A percentile compares a stretch with the other conserved stretches of the same genome.
phyloP scores from a whole-genome alignment of 2,888 invertebrate species.

The Phyllotreta cruciferae region DNA sequence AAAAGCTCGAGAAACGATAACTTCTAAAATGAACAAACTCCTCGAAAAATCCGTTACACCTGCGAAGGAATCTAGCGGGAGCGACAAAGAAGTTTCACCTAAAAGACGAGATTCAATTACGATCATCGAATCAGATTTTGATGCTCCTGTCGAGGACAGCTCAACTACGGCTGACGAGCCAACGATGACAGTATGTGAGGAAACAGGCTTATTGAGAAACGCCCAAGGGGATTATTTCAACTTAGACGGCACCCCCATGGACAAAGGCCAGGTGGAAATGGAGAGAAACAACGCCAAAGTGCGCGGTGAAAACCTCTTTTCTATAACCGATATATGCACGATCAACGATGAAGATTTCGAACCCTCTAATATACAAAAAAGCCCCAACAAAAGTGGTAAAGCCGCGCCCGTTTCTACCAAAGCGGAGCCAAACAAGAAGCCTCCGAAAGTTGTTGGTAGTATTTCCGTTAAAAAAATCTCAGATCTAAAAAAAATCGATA shows the following conservation, averaged over 20 bases:
- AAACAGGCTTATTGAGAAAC: conserved; percentile 30
- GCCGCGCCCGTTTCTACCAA: background rate
- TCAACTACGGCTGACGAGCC: background rate
- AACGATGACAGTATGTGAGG: conserved; percentile 17
- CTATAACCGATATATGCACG: conserved; percentile 24
- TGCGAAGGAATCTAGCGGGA: too few relatives aligned
- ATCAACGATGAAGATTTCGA: conserved; percentile 11
- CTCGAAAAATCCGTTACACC: too few relatives aligned
- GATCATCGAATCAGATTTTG: too few relatives aligned
- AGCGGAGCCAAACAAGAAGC: background rate
- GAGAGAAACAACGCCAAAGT: conserved; percentile 21
- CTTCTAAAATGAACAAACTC: too few relatives aligned
- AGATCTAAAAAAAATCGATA: background rate
- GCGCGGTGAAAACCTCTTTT: conserved; percentile 17
- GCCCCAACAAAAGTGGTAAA: background rate
- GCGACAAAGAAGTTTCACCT: too few relatives aligned
- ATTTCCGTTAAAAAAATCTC: conserved; percentile 5
- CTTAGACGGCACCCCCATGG: conserved; percentile 16
- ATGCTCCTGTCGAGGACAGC: too few relatives aligned
- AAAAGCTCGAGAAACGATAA: background rate
- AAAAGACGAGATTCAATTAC: too few relatives aligned
- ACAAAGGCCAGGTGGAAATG: conserved; percentile 22
- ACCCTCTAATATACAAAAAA: too few relatives aligned
- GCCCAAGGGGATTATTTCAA: conserved; percentile 22
- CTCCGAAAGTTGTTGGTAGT: conserved; percentile 5